These are phyloP conservation scores for human DNA, from an alignment of 2,113 vertebrate species.

Conservation along the genomic window DNA sequence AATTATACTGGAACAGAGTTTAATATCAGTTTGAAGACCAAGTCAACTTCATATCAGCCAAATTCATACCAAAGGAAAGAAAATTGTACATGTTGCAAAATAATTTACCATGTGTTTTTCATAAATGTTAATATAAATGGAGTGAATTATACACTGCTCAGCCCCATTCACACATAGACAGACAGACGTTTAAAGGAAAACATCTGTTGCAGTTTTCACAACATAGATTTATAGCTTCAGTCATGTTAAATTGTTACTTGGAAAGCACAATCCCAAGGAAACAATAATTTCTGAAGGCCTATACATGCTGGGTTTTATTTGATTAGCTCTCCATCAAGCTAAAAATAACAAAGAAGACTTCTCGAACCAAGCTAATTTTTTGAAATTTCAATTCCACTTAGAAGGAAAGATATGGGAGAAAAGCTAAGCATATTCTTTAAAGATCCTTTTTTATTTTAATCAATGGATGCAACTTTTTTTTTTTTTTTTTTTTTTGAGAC, in stretches of 20 bases:
- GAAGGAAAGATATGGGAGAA: background rate
- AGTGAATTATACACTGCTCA: background rate
- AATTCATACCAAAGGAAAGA: constrained; percentile 35
- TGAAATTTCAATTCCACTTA: constrained; percentile 42
- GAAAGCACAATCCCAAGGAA: constrained; percentile 49
- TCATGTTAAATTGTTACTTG: constrained; percentile 58
- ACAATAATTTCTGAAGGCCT: constrained; percentile 60
- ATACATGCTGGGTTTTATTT: constrained; percentile 60
- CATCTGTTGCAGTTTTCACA: constrained; percentile 58
- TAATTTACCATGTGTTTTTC: constrained; percentile 8
- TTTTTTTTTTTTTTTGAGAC: background rate
- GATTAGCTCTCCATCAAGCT: constrained; percentile 62
- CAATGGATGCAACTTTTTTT: background rate
- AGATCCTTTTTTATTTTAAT: constrained; percentile 39
- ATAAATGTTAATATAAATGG: constrained; percentile 25
- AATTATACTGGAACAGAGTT: background rate
- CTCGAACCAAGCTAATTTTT: constrained; percentile 52
- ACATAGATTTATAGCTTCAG: constrained; percentile 70
- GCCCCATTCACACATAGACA: constrained; percentile 45
- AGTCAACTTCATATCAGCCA: constrained; percentile 28
- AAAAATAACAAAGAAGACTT: constrained; percentile 64
- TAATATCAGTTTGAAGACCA: constrained; percentile 43
- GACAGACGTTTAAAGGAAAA: constrained; percentile 42
- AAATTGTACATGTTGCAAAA: constrained; percentile 11
- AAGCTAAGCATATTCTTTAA: constrained; percentile 7